Conservation (phyloP, 1,140 invertebrate genomes). For the Limonius californicus region DNA sequence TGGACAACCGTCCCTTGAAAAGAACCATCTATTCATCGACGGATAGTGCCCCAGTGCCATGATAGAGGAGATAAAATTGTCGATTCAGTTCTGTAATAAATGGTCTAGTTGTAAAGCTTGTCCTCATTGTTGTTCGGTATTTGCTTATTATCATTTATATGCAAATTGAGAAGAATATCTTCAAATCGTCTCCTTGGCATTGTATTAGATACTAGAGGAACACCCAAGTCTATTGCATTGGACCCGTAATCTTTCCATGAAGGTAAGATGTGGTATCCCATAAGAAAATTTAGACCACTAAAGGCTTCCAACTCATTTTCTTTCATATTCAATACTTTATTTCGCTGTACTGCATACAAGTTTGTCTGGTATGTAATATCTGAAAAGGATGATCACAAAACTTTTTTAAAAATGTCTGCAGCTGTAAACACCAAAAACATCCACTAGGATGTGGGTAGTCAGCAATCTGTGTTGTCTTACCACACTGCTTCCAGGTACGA, state of each 20-base stretch:
- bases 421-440: not conserved
- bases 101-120: not conserved
- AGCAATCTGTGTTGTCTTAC: not conserved
- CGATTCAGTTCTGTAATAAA: not conserved
- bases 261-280: not conserved
- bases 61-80: not conserved
- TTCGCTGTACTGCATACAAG: not conserved
- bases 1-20: not conserved
- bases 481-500: not conserved
- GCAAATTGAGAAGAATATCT: not conserved
- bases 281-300: not conserved
- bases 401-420: not conserved
- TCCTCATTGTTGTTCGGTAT: not conserved
- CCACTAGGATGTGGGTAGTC: not conserved
- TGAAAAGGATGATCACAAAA: not conserved
- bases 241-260: not conserved
- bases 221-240: not conserved
- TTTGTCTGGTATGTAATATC: not conserved
- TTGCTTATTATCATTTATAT: not conserved
- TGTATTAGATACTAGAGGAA: not conserved
- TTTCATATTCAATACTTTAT: not conserved
- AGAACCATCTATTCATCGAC: not conserved
- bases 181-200: not conserved
- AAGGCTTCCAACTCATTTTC: not conserved
- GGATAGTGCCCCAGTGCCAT: not conserved